phyloP scores from a whole-genome alignment of 1,140 invertebrate genomes.

The Whitmania pigra region DNA sequence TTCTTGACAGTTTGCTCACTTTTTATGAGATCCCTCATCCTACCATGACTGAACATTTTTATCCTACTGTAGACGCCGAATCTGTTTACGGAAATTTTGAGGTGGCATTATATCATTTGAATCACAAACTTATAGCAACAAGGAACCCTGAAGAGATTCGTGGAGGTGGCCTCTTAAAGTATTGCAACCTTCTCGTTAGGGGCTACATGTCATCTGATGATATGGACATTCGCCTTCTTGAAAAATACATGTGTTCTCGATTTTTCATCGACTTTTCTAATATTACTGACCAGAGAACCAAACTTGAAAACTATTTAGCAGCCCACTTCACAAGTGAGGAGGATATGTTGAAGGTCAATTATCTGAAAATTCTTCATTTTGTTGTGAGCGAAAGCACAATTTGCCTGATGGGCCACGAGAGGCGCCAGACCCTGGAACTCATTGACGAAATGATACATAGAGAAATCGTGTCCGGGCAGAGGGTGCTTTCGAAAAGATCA shows the following conservation, averaged over 20 bases:
- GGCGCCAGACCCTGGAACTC: conserved; percentile 77
- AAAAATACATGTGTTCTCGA: conserved; percentile 98
- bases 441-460: conserved; percentile 82
- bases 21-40: conserved; percentile 75
- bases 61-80: conserved; percentile 89
- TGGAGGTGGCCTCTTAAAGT: conserved; percentile 93
- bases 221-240: conserved; percentile 73
- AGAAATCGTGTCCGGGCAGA: conserved; percentile 36
- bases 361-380: conserved; percentile 74
- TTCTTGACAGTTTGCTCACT: conserved; percentile 80
- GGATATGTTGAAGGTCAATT: conserved; percentile 80
- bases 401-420: conserved; percentile 94
- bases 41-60: conserved; percentile 84
- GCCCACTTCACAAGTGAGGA: conserved; percentile 90
- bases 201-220: conserved; percentile 74
- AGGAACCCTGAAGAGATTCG: conserved; percentile 94
- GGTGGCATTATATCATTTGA: conserved; percentile 81
- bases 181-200: conserved; percentile 87
- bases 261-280: conserved; percentile 92
- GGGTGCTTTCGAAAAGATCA: conserved; percentile 34
- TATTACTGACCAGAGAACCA: conserved; percentile 23
- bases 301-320: conserved; percentile 29
- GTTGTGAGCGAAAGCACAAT: conserved; percentile 95
- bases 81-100: conserved; percentile 94
- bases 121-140: conserved; percentile 84